Evolutionary conservation across 2,797 vertebrate species (phyloP).

Genomic region (Phataginus tricuspis): DNA sequence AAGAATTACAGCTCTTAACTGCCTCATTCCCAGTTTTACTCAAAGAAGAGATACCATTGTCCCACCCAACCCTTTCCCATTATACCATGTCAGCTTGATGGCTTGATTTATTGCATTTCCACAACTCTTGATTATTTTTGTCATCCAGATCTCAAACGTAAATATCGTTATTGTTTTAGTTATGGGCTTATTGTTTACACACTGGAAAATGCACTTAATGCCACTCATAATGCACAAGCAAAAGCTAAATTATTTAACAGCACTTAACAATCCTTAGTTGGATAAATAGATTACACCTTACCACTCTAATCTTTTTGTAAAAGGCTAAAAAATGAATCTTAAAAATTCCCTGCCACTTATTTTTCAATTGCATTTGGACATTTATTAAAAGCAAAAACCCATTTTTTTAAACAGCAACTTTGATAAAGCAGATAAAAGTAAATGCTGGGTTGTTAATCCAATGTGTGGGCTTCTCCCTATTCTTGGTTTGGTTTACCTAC

Average conservation of each 20-base stretch:
- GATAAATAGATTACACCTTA: background rate
- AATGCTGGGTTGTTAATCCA: background rate
- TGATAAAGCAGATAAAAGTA: conserved; percentile 57
- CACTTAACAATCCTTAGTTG: background rate
- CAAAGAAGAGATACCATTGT: background rate
- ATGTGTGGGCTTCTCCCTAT: background rate
- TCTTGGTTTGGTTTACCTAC: conserved; percentile 48
- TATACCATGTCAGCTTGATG: accelerated
- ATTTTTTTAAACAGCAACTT: background rate
- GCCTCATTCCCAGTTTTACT: background rate
- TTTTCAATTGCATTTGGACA: background rate
- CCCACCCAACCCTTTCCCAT: background rate
- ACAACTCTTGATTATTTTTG: background rate
- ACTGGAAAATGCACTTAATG: background rate
- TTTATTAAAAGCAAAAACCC: conserved; percentile 24
- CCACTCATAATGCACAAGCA: background rate
- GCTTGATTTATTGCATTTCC: background rate
- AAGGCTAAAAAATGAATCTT: conserved; percentile 57
- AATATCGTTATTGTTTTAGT: background rate
- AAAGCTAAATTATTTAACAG: background rate
- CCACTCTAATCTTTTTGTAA: background rate
- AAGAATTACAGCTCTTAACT: background rate
- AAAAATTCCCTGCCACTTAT: conserved; percentile 16
- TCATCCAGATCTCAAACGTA: background rate
- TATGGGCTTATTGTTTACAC: background rate